Base-by-base conservation (phyloP, 2,888 invertebrate species). In the Ormyrus nitidulus region DNA sequence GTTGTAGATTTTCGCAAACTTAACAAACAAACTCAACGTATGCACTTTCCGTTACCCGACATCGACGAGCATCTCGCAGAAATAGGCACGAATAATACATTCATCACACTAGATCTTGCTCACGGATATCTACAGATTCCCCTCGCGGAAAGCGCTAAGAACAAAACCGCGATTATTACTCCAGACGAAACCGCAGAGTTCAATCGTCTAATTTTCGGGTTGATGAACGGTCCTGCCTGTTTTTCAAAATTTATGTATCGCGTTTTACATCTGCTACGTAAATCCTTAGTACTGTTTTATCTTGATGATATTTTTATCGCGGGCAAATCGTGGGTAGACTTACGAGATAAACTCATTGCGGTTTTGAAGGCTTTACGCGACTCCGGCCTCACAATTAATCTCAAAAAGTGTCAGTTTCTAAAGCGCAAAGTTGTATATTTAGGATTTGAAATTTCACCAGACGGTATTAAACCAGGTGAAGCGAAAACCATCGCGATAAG, bases 191-290 rank as follows among this genome's bases (percentile, higher is more conserved):
- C 77, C 0, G 79, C 61, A 1, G 77, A 82, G 13, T 79, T 82
- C 62, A 77, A 76, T 3, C 65, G 74, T 6, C 65, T 80, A 73
- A 73, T 77, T 13, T 82, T 82, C n/a, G 74, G 81, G 0, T 48
- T 86, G 0, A 68, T 82, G 11, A 86, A 87, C 68, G 85, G 86
- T 0, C 84, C 85, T 1, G 77, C 81, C 2, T 85, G 83, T 13
- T 88, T 85, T 81, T 74, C 62, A 8, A 68, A 71, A 46, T 8
- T 58, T 5, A 53, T 68, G 34, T n/a, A 10, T 6, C 9, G 13
- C 0, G 9, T 53, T 9, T 53, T 53, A 2, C 7, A 9, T 7
- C 53, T 2, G 1, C 10, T 53, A 53, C 53, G 53, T 1, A 53
- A 53, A 2, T 2, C 7, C 1, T 10, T 53, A 9, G 53, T 53